A percentile compares a stretch with the other conserved stretches of the same genome.
These are phyloP conservation scores for Macrotus californicus DNA, from an alignment of 2,113 vertebrate species.

Conservation along the genomic window DNA sequence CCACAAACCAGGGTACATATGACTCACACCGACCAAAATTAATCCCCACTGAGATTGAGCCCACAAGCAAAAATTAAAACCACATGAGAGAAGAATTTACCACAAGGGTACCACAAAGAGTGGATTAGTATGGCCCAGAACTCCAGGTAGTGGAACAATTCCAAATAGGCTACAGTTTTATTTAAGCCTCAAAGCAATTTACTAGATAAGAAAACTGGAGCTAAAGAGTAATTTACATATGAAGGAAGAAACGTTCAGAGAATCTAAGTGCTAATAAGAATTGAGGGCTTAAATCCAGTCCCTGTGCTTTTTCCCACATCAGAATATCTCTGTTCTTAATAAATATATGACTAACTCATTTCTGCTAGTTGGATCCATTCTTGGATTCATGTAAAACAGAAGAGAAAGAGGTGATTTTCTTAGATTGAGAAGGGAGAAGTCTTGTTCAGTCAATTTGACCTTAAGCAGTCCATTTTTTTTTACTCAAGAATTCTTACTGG, in stretches of 20 bases:
- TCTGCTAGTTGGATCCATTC: neutral
- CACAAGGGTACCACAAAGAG: neutral
- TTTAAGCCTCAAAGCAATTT: neutral
- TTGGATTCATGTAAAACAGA: neutral
- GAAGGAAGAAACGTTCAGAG: neutral
- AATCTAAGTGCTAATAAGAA: neutral
- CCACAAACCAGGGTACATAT: neutral
- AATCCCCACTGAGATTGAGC: neutral
- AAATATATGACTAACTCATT: neutral
- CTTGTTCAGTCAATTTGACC: neutral
- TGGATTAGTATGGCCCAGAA: neutral
- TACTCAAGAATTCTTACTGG: neutral
- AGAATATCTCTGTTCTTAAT: neutral
- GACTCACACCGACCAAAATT: neutral
- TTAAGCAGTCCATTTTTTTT: neutral
- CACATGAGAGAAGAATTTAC: neutral
- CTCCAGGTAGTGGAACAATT: neutral
- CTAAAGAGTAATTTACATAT: neutral
- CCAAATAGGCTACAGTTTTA: neutral
- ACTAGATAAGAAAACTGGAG: neutral
- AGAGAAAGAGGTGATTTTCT: neutral
- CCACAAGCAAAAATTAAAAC: conserved; percentile 5
- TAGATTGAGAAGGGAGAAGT: neutral
- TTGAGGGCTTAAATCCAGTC: neutral
- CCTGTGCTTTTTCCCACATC: neutral